Conservation (phyloP, 2,797 vertebrate genomes). For the Syngnathus rostellatus region DNA sequence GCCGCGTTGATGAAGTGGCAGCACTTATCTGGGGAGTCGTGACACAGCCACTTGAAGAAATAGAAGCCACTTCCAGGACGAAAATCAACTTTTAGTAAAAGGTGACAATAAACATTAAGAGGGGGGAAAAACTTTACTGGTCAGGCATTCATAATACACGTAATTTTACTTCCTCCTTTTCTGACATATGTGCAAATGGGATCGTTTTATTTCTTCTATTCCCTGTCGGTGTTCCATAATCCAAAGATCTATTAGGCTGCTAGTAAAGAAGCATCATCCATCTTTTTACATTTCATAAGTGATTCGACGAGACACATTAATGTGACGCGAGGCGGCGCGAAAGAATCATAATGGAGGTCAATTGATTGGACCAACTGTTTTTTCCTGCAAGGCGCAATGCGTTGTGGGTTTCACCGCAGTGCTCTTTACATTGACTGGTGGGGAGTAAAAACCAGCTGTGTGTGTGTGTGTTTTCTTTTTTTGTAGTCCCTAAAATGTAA, state of each 20-base stretch:
- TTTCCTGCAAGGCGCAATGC: slow-evolving; percentile 28
- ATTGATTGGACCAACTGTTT: slow-evolving; percentile 56
- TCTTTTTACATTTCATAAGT: not conserved
- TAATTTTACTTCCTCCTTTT: not conserved
- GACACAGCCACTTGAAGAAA: not conserved
- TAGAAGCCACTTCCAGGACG: slow-evolving; percentile 4
- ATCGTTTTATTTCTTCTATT: too few relatives aligned
- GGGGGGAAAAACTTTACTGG: not conserved
- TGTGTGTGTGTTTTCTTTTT: not conserved
- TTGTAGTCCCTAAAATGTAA: not conserved
- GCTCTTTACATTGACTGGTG: slow-evolving; percentile 47
- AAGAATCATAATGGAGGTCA: slow-evolving; percentile 54
- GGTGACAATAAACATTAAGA: slow-evolving; percentile 7
- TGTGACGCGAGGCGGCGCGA: not conserved
- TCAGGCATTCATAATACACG: too few relatives aligned
- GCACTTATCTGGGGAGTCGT: slow-evolving; percentile 9
- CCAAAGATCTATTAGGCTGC: not conserved
- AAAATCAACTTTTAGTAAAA: not conserved
- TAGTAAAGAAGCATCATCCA: not conserved
- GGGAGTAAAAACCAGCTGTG: slow-evolving; percentile 32
- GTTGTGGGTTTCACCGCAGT: slow-evolving; percentile 59
- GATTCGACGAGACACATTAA: slow-evolving; percentile 3
- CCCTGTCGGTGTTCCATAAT: too few relatives aligned
- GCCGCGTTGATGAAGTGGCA: slow-evolving; percentile 14
- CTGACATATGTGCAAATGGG: not conserved